Conservation (phyloP, 2,888 invertebrate genomes). For the Balanococcus diminutus region DNA sequence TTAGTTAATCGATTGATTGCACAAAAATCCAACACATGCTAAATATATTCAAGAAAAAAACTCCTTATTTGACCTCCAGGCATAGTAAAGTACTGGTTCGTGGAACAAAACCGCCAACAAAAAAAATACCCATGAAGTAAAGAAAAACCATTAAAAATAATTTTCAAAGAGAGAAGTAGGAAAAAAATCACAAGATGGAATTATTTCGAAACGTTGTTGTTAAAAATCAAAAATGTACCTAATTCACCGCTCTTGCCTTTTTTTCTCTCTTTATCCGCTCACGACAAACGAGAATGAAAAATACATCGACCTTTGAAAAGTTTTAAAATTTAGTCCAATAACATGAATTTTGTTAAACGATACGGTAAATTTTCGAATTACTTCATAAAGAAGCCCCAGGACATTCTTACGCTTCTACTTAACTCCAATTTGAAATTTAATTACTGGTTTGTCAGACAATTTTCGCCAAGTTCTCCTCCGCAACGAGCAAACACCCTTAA, state of each 20-base stretch:
- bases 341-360: background rate
- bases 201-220: slow-evolving; percentile 4
- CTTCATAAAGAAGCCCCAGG: slow-evolving; percentile 4
- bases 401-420: background rate
- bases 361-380: background rate
- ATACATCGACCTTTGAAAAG: background rate
- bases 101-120: too few relatives aligned
- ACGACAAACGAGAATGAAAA: background rate
- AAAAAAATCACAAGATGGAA: background rate
- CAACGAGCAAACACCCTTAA: background rate
- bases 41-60: too few relatives aligned
- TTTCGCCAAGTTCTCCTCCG: background rate
- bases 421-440: slow-evolving; percentile 1
- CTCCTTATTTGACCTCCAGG: too few relatives aligned
- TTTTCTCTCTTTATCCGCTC: too few relatives aligned
- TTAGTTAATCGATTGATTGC: too few relatives aligned
- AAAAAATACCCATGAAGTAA: slow-evolving; percentile 9
- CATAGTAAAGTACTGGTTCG: too few relatives aligned
- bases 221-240: background rate
- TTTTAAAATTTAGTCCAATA: background rate
- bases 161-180: background rate
- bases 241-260: too few relatives aligned
- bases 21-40: too few relatives aligned
- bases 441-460: background rate
- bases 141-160: slow-evolving; percentile 9